These are phyloP conservation scores for Dusona sp. DNA, from an alignment of 2,888 invertebrate genomes.

Conservation along the genomic window DNA sequence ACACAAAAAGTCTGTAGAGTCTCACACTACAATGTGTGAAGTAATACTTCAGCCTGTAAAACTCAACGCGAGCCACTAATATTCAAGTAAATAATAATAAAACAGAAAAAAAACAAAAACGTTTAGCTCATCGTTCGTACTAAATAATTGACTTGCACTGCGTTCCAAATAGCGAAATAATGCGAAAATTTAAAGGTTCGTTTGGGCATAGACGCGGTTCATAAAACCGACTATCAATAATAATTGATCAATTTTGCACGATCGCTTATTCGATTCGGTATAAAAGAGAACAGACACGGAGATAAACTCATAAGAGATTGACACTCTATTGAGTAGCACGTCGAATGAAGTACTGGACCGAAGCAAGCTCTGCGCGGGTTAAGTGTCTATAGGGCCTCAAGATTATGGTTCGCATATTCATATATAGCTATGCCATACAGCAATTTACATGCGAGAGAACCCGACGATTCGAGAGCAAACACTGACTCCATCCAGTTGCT, in stretches of 20 bases:
- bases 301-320: slow-evolving; percentile 28
- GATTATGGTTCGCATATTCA: slow-evolving; percentile 44
- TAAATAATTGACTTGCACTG: not conserved
- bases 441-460: slow-evolving; percentile 50
- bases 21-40: not conserved
- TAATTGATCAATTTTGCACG: not conserved
- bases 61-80: not conserved
- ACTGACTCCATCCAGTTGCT: slow-evolving; percentile 24
- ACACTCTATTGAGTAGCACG: slow-evolving; percentile 38
- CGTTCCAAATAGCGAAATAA: not conserved
- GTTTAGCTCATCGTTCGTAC: not conserved
- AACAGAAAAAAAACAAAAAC: too few species aligned
- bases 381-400: slow-evolving; percentile 56
- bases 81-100: too few species aligned
- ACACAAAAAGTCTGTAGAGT: not conserved
- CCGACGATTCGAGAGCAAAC: slow-evolving; percentile 51
- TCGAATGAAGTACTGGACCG: slow-evolving; percentile 50
- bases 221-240: not conserved
- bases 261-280: not conserved
- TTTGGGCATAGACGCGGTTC: not conserved
- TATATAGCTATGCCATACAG: slow-evolving; percentile 22
- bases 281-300: not conserved
- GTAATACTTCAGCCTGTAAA: not conserved
- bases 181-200: not conserved
- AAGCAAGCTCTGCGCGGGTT: slow-evolving; percentile 48